A percentile compares a stretch with the other conserved stretches of the same genome.
phyloP scores from a whole-genome alignment of 2,113 vertebrate species.

The Ammodytes marinus region DNA sequence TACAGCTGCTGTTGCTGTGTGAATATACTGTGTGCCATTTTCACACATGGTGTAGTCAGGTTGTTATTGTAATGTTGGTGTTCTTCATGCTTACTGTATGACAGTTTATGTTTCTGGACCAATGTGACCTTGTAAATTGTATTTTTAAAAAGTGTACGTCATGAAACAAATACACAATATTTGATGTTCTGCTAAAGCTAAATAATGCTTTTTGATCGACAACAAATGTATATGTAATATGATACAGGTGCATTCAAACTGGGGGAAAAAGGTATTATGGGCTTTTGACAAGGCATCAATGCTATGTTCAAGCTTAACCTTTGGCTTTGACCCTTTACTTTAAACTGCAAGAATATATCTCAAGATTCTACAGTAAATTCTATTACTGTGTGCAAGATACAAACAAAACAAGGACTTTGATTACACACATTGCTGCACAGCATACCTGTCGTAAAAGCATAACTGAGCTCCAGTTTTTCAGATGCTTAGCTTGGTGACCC shows the following conservation, averaged over 20 bases:
- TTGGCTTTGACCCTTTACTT: neutral
- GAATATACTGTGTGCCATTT: conserved; percentile 64
- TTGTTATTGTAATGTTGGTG: neutral
- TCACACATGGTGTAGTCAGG: conserved; percentile 27
- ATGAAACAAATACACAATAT: neutral
- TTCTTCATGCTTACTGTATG: neutral
- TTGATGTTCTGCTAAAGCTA: neutral
- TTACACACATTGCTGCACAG: too few relatives aligned
- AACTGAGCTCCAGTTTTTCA: too few relatives aligned
- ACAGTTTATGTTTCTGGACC: neutral
- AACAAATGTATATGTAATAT: neutral
- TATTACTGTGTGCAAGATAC: too few relatives aligned
- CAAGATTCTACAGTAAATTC: too few relatives aligned
- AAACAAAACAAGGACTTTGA: too few relatives aligned
- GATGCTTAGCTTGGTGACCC: too few relatives aligned
- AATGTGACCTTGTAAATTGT: neutral
- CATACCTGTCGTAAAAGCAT: too few relatives aligned
- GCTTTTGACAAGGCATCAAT: too few relatives aligned
- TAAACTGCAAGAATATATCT: neutral
- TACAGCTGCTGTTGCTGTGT: conserved; percentile 69
- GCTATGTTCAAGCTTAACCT: neutral
- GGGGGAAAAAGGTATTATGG: too few relatives aligned
- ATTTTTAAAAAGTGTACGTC: neutral
- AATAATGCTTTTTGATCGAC: neutral
- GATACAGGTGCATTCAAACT: too few relatives aligned